A percentile compares a stretch with the other conserved stretches of the same genome.
Conservation (phyloP, 2,797 vertebrate species). For the Sebastes hopkinsi region DNA sequence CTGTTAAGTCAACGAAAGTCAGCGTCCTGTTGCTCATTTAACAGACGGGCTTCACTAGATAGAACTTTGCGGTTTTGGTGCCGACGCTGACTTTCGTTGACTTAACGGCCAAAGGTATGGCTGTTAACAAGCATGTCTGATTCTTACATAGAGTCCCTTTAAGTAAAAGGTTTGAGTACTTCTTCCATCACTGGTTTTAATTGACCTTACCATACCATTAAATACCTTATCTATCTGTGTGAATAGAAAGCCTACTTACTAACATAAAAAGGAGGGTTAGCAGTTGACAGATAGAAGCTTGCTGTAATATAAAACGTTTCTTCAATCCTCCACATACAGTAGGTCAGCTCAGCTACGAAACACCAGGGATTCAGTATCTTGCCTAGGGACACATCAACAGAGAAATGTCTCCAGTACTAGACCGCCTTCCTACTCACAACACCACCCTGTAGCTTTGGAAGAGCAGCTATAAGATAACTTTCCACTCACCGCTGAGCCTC, state of each 20-base stretch:
- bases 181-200: too few relatives aligned
- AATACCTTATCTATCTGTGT: neutral
- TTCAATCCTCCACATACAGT: neutral
- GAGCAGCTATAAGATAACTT: neutral
- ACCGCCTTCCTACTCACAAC: neutral
- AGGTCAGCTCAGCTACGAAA: neutral
- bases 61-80: too few relatives aligned
- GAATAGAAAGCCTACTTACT: neutral
- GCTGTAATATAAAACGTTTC: neutral
- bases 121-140: too few relatives aligned
- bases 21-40: too few relatives aligned
- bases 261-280: neutral
- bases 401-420: neutral
- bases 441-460: neutral
- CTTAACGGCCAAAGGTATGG: too few relatives aligned
- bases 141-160: too few relatives aligned
- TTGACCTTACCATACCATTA: too few relatives aligned
- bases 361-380: neutral
- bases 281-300: neutral
- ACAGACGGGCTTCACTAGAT: too few relatives aligned
- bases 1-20: too few relatives aligned
- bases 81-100: too few relatives aligned
- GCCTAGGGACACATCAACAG: too few relatives aligned
- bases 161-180: too few relatives aligned
- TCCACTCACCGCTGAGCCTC: constrained; percentile 86